phyloP scores from a whole-genome alignment of 1,140 invertebrate genomes.

The Drosophila cardini region DNA sequence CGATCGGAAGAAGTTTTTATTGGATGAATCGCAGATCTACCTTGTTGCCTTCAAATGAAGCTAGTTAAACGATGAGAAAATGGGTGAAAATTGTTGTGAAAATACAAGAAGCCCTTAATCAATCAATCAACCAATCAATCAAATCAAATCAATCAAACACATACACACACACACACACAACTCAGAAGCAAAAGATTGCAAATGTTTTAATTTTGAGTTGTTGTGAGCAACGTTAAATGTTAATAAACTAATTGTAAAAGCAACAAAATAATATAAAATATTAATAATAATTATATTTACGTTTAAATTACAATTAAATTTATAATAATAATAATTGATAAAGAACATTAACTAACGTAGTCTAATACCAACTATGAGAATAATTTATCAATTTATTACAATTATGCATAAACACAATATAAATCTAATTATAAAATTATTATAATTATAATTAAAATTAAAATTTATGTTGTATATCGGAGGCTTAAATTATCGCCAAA shows the following conservation, averaged over 20 bases:
- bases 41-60: conserved; percentile 85
- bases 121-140: conserved; percentile 42
- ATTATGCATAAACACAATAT: too few relatives aligned
- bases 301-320: conserved; percentile 1
- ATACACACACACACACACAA: conserved; percentile 4
- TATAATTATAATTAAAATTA: conserved; percentile 43
- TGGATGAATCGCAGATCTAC: conserved; percentile 73
- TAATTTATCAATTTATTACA: conserved; percentile 75
- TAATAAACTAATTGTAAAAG: conserved; percentile 52
- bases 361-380: conserved; percentile 38
- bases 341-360: conserved; percentile 27
- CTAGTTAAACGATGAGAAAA: conserved; percentile 69
- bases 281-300: conserved; percentile 33
- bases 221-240: conserved; percentile 38
- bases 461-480: conserved; percentile 83
- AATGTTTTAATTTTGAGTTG: conserved; percentile 60
- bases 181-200: conserved; percentile 56
- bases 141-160: background rate
- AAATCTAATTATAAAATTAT: conserved; percentile 25
- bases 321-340: conserved; percentile 44
- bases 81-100: background rate
- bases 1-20: conserved; percentile 18
- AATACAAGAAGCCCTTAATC: conserved; percentile 4
- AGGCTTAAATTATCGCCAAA: conserved; percentile 85
- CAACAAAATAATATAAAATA: conserved; percentile 61